Base-by-base conservation (phyloP, 2,888 invertebrate species). In the Rambutsinella grinnellia region DNA sequence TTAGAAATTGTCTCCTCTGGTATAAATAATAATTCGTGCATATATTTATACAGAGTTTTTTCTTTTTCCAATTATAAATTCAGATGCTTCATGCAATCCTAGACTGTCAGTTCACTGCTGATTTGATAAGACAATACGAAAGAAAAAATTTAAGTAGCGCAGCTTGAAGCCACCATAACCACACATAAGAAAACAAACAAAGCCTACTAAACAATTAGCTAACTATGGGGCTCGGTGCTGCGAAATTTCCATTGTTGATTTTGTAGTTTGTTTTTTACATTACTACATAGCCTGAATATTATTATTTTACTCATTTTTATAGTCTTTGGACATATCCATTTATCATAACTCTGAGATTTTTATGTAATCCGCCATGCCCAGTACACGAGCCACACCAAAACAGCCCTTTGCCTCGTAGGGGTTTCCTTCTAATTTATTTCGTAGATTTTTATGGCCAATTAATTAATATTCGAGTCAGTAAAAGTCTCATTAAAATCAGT, bases 61-160 rank as follows among this genome's bases (percentile, higher is more conserved):
- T n/a, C n/a, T n/a, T 57, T 67, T 61, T 54, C 56, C 66, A 74
- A 74, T 67, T 74, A 74, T 54, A 36, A 66, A 74, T 74, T 66
- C 74, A 61, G 74, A 44, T 58, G 57, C 60, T 8, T 36, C 6
- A 13, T 36, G 13, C 36, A 36, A 36, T 36, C 5, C 36, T 36
- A 5, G 67, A 61, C 49, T 58, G 65, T 74, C 54, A 54, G 13
- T 8, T 23, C 67, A 67, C 53, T 61, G 47, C 44, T 61, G 46
- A 61, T 75, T 75, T 67, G 17, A 24, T 44, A 67, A 60, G 65
- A 75, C 56, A 72, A 63, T 63, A 56, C 61, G 36, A 61, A 53
- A n/a, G n/a, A n/a, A 66, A 51, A 51, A 26, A 8, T 21, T 54
- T 19, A 46, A 23, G 60, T 21, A 54, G 49, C 66, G 28, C 72